phyloP scores from a whole-genome alignment of 1,140 invertebrate genomes.

The Drosophila ananassae region DNA sequence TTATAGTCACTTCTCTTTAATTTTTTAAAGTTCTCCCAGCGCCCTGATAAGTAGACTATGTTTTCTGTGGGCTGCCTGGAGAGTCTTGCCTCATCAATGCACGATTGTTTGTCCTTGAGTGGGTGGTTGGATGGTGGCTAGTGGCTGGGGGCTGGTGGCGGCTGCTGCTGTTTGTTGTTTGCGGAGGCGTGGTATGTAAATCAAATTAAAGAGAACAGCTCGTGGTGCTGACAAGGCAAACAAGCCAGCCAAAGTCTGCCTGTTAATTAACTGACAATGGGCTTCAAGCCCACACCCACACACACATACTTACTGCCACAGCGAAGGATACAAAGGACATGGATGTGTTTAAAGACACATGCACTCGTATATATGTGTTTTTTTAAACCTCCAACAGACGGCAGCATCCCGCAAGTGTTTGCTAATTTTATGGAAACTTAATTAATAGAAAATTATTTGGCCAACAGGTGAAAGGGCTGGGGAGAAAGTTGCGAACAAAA shows the following conservation, averaged over 20 bases:
- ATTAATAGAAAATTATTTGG: constrained; percentile 81
- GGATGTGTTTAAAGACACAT: neutral
- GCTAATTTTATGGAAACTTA: constrained; percentile 80
- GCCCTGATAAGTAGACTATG: constrained; percentile 14
- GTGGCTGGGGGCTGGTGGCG: neutral
- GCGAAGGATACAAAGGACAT: neutral
- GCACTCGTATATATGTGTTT: neutral
- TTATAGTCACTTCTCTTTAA: neutral
- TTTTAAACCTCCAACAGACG: constrained; percentile 36
- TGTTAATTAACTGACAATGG: constrained; percentile 79
- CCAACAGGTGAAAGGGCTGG: constrained; percentile 46
- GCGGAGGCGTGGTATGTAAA: constrained; percentile 49
- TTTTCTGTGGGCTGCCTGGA: neutral
- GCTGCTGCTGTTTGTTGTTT: constrained; percentile 18
- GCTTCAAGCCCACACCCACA: neutral
- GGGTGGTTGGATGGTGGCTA: neutral
- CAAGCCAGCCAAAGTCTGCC: constrained; percentile 50
- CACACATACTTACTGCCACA: neutral
- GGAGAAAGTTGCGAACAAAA: constrained; percentile 30
- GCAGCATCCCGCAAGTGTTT: constrained; percentile 64
- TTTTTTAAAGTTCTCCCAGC: neutral
- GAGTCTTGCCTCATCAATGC: constrained; percentile 1
- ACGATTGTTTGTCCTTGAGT: constrained; percentile 2
- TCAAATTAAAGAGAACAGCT: constrained; percentile 65
- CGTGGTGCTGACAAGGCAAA: constrained; percentile 47